These are phyloP conservation scores for Lepus timidus DNA, from an alignment of 2,113 vertebrate species.

Conservation along the genomic window DNA sequence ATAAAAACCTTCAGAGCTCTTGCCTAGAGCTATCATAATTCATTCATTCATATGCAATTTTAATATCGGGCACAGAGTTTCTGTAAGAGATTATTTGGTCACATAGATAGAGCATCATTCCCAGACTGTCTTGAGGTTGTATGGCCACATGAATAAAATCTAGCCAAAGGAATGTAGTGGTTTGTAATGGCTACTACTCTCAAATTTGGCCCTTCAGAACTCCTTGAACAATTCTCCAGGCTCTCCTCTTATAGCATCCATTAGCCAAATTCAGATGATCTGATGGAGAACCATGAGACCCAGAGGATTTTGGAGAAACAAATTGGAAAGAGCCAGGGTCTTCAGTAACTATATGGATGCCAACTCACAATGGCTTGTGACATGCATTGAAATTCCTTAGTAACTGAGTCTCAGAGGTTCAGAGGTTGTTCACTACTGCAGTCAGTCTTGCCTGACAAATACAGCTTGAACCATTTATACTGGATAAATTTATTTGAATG, in stretches of 20 bases:
- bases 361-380: neutral
- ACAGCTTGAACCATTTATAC: neutral
- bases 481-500: slow-evolving; percentile 29
- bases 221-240: neutral
- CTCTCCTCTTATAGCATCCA: neutral
- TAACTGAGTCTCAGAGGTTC: neutral
- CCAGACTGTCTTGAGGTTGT: neutral
- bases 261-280: neutral
- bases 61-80: neutral
- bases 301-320: neutral
- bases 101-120: neutral
- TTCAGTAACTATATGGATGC: neutral
- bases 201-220: neutral
- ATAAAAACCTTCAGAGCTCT: neutral
- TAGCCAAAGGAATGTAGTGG: neutral
- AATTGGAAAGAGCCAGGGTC: neutral
- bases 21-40: neutral
- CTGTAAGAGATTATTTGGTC: neutral
- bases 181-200: neutral
- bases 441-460: neutral
- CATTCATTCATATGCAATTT: neutral
- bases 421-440: neutral
- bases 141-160: neutral
- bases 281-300: neutral
- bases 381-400: neutral